Percentiles rank a stretch among this genome's conserved stretches.
These are phyloP conservation scores for Lophochroa leadbeateri DNA, from an alignment of 2,113 vertebrate genomes.

Conservation along the genomic window DNA sequence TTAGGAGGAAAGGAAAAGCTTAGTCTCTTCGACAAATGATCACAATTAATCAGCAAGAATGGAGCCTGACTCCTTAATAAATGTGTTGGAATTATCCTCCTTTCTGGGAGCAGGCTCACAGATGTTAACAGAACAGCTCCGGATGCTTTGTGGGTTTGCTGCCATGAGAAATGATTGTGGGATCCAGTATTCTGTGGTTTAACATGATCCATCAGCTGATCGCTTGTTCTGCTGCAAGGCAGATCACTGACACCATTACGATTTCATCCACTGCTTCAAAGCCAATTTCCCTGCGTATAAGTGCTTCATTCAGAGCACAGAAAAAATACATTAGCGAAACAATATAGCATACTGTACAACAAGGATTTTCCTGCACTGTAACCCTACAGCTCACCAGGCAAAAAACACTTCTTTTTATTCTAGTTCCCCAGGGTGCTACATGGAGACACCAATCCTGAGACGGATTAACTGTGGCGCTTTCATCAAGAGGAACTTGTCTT, in stretches of 20 bases:
- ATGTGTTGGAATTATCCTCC: background rate
- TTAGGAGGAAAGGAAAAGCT: background rate
- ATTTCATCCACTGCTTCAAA: slow-evolving; percentile 37
- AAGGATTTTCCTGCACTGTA: slow-evolving; percentile 64
- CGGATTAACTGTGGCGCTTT: slow-evolving; percentile 59
- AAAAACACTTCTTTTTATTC: slow-evolving; percentile 53
- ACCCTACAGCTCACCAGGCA: slow-evolving; percentile 50
- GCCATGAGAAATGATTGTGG: background rate
- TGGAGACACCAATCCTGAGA: slow-evolving; percentile 59
- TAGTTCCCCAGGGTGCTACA: slow-evolving; percentile 53
- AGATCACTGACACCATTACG: slow-evolving; percentile 30
- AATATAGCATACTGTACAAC: slow-evolving; percentile 61
- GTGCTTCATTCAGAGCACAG: slow-evolving; percentile 29
- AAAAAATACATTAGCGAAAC: slow-evolving; percentile 58
- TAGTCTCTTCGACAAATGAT: background rate
- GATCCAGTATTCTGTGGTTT: slow-evolving; percentile 17
- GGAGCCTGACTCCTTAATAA: background rate
- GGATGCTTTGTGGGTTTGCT: background rate
- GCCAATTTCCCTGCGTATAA: slow-evolving; percentile 61
- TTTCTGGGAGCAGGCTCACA: background rate
- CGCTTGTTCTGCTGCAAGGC: slow-evolving; percentile 22
- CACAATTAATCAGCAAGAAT: background rate
- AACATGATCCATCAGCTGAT: slow-evolving; percentile 66
- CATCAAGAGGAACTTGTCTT: slow-evolving; percentile 56
- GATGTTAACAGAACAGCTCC: background rate